A percentile compares a stretch with the other conserved stretches of the same genome.
Conservation (phyloP, 2,888 invertebrate species). For the Drosophila parthenogenetica region DNA sequence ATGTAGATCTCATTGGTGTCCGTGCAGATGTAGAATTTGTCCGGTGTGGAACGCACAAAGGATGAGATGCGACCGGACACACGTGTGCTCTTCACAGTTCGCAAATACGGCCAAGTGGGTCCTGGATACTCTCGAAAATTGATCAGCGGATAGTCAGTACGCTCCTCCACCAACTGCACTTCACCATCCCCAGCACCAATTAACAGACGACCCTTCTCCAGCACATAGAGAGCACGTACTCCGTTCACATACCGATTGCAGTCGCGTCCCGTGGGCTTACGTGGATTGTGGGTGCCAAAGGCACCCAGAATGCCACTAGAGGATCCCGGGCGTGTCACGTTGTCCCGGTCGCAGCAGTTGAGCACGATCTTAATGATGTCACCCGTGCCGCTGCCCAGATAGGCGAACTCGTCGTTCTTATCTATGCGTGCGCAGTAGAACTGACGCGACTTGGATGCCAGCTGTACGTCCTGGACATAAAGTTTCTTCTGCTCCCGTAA, state of each 20-base stretch:
- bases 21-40: constrained; percentile 91
- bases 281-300: constrained; percentile 85
- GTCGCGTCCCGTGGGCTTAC: constrained; percentile 83
- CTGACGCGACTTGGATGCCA: constrained; percentile 91
- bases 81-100: constrained; percentile 86
- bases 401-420: constrained; percentile 90
- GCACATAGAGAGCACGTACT: constrained; percentile 88
- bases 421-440: constrained; percentile 91
- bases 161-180: constrained; percentile 89
- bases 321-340: constrained; percentile 66
- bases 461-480: constrained; percentile 89
- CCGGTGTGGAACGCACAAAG: constrained; percentile 87
- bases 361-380: constrained; percentile 85
- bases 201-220: constrained; percentile 88
- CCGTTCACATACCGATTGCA: constrained; percentile 84
- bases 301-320: constrained; percentile 86
- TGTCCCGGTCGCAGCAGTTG: constrained; percentile 84
- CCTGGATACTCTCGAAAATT: constrained; percentile 83
- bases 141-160: constrained; percentile 83
- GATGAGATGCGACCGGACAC: constrained; percentile 91
- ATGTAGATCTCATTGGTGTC: constrained; percentile 92
- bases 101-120: constrained; percentile 87
- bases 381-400: constrained; percentile 95
- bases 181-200: constrained; percentile 95
- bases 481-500: constrained; percentile 89